These are phyloP conservation scores for Scaptodrosophila lebanonensis DNA, from an alignment of 1,140 invertebrate genomes.

Conservation along the genomic window DNA sequence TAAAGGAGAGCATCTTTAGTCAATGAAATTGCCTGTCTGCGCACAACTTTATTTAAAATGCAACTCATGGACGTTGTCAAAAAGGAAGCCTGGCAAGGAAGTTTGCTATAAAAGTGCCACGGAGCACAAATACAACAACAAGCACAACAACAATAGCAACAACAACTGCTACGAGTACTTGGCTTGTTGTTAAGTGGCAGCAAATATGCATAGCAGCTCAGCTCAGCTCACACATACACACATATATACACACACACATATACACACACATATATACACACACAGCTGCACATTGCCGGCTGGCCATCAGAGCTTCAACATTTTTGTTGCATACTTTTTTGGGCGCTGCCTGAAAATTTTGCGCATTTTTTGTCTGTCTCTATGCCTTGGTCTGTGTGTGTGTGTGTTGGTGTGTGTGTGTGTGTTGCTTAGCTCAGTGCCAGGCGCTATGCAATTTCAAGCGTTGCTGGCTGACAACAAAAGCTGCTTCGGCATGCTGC, in stretches of 20 bases:
- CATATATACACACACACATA: neutral
- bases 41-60: constrained; percentile 31
- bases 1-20: too few relatives aligned
- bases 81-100: constrained; percentile 10
- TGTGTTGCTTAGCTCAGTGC: constrained; percentile 13
- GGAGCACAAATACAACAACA: constrained; percentile 13
- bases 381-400: neutral
- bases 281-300: constrained; percentile 7
- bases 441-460: constrained; percentile 50
- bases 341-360: constrained; percentile 20
- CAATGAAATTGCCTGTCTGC: constrained; percentile 26
- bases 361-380: constrained; percentile 5
- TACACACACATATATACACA: neutral
- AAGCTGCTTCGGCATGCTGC: constrained; percentile 52
- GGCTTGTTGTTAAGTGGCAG: constrained; percentile 42
- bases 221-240: constrained; percentile 2
- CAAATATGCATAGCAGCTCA: constrained; percentile 35
- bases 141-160: neutral
- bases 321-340: constrained; percentile 43
- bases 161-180: constrained; percentile 7
- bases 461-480: constrained; percentile 45
- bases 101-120: constrained; percentile 28
- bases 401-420: constrained; percentile 21
- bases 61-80: constrained; percentile 20
- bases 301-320: constrained; percentile 19